Evolutionary conservation across 2,113 vertebrate genomes (phyloP).

Genomic region (Lathamus discolor): DNA sequence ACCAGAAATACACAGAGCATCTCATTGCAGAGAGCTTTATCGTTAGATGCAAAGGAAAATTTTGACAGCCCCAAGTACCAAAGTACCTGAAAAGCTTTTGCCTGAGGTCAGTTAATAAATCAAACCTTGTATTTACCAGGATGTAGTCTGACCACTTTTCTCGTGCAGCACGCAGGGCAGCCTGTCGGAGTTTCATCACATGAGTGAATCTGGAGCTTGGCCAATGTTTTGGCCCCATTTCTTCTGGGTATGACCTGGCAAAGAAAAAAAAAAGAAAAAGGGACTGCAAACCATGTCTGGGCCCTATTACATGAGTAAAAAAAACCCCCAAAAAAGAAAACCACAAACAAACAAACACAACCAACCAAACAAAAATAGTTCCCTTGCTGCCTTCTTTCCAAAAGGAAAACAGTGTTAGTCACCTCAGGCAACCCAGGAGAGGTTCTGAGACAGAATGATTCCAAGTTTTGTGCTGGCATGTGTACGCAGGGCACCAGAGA

Average conservation of each 20-base stretch:
- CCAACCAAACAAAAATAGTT: background rate
- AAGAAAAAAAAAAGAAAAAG: background rate
- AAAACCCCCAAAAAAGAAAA: no score
- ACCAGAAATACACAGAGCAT: background rate
- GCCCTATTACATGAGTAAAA: background rate
- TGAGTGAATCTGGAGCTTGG: constrained; percentile 89
- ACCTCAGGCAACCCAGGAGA: constrained; percentile 6
- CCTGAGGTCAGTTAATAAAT: background rate
- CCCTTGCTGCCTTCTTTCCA: background rate
- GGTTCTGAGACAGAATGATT: background rate
- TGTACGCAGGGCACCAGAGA: background rate
- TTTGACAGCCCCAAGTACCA: background rate
- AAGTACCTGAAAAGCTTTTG: background rate
- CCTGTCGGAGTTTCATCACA: constrained; percentile 93
- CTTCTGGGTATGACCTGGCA: constrained; percentile 89
- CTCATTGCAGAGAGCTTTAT: background rate
- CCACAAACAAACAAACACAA: background rate
- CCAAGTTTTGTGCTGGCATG: background rate
- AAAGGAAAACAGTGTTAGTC: background rate
- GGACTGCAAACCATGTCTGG: background rate
- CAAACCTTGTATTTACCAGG: constrained; percentile 78
- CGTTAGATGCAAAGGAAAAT: background rate
- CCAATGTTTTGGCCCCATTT: constrained; percentile 97
- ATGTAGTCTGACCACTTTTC: constrained; percentile 96
- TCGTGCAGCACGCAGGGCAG: constrained; percentile 86